Conservation (phyloP, 2,888 invertebrate genomes). For the Zygogramma bicolorata region DNA sequence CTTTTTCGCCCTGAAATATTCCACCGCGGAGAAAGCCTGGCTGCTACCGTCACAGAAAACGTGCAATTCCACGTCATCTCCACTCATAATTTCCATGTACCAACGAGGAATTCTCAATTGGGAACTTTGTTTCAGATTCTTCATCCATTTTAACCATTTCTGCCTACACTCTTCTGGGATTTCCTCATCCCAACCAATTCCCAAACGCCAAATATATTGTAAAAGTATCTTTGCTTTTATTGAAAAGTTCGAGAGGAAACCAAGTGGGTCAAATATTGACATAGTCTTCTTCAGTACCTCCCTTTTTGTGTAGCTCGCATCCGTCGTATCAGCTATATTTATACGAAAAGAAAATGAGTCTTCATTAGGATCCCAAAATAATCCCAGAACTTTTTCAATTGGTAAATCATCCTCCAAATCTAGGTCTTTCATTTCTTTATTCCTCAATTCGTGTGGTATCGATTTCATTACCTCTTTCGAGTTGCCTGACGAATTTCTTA, state of each 20-base stretch:
- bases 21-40: constrained; percentile 18
- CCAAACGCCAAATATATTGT: background rate
- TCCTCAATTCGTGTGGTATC: background rate
- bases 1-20: background rate
- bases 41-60: constrained; percentile 22
- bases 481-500: background rate
- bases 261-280: constrained; percentile 1
- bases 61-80: constrained; percentile 10
- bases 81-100: background rate
- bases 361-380: too few species aligned
- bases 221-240: background rate
- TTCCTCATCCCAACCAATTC: background rate
- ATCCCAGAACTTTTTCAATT: constrained; percentile 14
- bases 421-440: background rate
- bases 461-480: background rate
- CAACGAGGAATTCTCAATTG: background rate
- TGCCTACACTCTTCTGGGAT: background rate
- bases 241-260: background rate
- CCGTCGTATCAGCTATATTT: too few species aligned
- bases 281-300: background rate
- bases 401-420: background rate
- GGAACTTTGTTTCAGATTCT: background rate
- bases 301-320: too few species aligned
- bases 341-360: constrained; percentile 1
- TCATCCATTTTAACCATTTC: background rate